Conservation (phyloP, 1,140 invertebrate genomes). For the Gryon sp. region DNA sequence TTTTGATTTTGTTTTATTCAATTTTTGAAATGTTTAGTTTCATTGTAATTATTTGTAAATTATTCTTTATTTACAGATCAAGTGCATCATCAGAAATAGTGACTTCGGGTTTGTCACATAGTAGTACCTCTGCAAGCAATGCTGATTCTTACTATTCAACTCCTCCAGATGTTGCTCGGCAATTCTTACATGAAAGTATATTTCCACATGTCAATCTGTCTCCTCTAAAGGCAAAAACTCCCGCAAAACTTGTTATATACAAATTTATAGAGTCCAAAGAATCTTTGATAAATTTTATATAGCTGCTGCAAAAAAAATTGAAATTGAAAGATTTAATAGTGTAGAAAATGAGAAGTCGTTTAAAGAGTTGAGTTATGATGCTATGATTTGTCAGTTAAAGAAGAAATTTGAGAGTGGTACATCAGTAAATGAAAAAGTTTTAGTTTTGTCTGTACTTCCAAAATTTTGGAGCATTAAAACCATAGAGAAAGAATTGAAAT, state of each 20-base stretch:
- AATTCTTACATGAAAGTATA: constrained; percentile 1
- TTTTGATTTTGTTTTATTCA: too few relatives aligned
- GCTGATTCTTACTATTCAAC: constrained; percentile 10
- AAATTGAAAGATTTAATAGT: constrained; percentile 11
- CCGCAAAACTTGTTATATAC: too few relatives aligned
- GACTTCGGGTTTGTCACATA: too few relatives aligned
- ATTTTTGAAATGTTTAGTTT: too few relatives aligned
- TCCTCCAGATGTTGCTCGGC: not conserved
- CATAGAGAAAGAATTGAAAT: constrained; percentile 5
- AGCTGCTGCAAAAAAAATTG: constrained; percentile 5
- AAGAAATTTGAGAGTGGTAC: not conserved
- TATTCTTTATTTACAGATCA: too few relatives aligned
- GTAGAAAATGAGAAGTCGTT: constrained; percentile 2
- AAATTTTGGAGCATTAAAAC: constrained; percentile 16
- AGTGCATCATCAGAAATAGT: not conserved
- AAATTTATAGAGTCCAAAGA: constrained; percentile 3
- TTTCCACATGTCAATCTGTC: not conserved
- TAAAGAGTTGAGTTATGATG: constrained; percentile 12
- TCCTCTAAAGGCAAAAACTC: too few relatives aligned
- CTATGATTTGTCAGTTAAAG: constrained; percentile 4
- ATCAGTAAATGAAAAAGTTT: not conserved
- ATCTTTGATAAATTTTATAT: constrained; percentile 3
- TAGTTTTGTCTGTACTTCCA: not conserved
- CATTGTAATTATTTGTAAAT: too few relatives aligned
- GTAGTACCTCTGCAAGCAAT: too few relatives aligned